Evolutionary conservation across 2,888 invertebrate genomes (phyloP).

Genomic region (Dicyrtomina minuta): DNA sequence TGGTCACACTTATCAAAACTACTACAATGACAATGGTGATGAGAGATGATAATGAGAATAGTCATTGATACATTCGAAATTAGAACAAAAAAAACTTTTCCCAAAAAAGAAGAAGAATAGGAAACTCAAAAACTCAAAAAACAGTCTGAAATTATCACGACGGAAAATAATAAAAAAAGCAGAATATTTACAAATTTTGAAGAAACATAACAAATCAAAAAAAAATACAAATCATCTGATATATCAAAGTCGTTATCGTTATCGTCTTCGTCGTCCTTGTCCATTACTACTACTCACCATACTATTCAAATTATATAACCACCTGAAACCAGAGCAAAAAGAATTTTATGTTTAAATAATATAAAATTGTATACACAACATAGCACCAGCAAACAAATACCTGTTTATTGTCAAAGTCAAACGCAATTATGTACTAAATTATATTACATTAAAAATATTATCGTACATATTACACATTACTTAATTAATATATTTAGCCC

Average conservation of each 20-base stretch:
- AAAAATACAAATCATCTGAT: not conserved
- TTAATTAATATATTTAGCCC: too few relatives aligned
- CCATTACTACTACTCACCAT: not conserved
- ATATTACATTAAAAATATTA: too few relatives aligned
- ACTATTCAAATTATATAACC: too few relatives aligned
- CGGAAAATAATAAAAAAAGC: not conserved
- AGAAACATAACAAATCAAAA: not conserved
- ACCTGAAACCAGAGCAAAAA: too few relatives aligned
- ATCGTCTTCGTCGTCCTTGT: conserved; percentile 4
- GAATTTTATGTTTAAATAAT: too few relatives aligned
- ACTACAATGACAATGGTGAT: conserved; percentile 4
- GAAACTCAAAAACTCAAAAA: conserved; percentile 6
- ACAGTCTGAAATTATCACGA: conserved; percentile 3
- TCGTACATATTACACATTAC: too few relatives aligned
- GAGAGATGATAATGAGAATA: conserved; percentile 16
- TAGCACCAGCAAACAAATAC: too few relatives aligned
- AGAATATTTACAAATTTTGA: not conserved
- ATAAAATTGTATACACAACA: too few relatives aligned
- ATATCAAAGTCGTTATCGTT: not conserved
- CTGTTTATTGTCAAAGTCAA: too few relatives aligned
- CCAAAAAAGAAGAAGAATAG: too few relatives aligned
- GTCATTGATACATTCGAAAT: conserved; percentile 1
- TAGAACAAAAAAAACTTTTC: too few relatives aligned
- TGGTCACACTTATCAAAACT: not conserved
- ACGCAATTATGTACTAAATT: too few relatives aligned